A percentile compares a stretch with the other conserved stretches of the same genome.
Evolutionary conservation across 1,140 invertebrate species (phyloP).

Genomic region (Saccostrea glomerata): DNA sequence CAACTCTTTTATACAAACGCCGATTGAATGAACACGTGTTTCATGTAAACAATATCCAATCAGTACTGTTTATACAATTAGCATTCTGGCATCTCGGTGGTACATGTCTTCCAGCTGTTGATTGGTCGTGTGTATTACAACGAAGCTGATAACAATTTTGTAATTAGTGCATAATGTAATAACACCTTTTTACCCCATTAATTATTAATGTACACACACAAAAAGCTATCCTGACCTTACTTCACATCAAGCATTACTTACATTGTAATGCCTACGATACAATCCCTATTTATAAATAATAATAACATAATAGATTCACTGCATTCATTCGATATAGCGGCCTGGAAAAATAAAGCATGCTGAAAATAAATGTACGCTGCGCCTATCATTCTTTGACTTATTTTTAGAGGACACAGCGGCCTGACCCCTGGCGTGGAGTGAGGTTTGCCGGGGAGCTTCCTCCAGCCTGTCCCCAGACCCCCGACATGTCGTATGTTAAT

Average conservation of each 20-base stretch:
- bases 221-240: neutral
- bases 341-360: too few relatives aligned
- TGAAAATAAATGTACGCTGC: too few relatives aligned
- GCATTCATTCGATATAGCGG: too few relatives aligned
- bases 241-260: neutral
- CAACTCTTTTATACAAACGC: neutral
- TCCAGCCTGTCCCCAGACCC: slow-evolving; percentile 63
- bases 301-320: too few relatives aligned
- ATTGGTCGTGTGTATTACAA: slow-evolving; percentile 2
- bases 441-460: slow-evolving; percentile 40
- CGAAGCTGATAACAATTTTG: neutral
- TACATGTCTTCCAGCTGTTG: neutral
- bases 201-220: neutral
- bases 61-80: slow-evolving; percentile 7
- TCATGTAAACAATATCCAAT: slow-evolving; percentile 18
- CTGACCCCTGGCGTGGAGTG: slow-evolving; percentile 53
- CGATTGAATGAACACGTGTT: slow-evolving; percentile 24
- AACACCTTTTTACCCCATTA: neutral
- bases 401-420: slow-evolving; percentile 52
- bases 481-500: slow-evolving; percentile 51
- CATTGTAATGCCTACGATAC: too few relatives aligned
- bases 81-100: neutral
- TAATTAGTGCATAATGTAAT: neutral
- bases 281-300: too few relatives aligned
- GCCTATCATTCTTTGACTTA: neutral